A percentile compares a stretch with the other conserved stretches of the same genome.
Evolutionary conservation across 2,113 vertebrate genomes (phyloP).

Genomic region (Cnemophilus loriae): DNA sequence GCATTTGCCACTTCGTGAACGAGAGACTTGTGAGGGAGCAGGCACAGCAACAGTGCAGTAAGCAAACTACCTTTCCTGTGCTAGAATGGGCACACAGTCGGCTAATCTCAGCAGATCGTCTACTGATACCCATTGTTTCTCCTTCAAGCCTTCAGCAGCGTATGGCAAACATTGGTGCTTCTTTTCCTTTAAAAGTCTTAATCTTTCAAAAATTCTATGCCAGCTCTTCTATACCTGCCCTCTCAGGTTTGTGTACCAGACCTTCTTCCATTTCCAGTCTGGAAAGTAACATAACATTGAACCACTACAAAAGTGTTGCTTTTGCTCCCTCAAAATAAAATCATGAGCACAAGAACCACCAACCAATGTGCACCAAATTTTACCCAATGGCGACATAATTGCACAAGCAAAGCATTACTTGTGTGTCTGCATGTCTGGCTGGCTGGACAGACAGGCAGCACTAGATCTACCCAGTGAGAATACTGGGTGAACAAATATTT

Average conservation of each 20-base stretch:
- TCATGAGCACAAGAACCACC: background rate
- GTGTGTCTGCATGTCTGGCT: background rate
- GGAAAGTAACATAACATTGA: background rate
- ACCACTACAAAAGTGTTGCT: background rate
- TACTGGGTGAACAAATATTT: conserved; percentile 88
- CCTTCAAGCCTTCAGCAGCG: background rate
- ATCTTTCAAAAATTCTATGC: background rate
- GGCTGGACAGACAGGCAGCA: background rate
- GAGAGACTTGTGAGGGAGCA: background rate
- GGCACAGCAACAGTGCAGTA: background rate
- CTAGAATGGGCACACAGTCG: background rate
- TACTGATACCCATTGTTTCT: background rate
- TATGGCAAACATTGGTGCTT: background rate
- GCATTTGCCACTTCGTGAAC: background rate
- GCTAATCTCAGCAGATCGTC: background rate
- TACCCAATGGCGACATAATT: background rate
- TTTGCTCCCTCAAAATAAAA: background rate
- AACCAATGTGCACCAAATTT: fast-evolving
- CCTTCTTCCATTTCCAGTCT: background rate
- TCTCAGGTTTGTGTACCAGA: background rate
- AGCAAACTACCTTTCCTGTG: background rate
- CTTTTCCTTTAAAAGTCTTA: background rate
- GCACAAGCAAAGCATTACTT: background rate
- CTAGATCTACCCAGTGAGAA: conserved; percentile 53
- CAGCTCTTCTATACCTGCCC: background rate